A percentile compares a stretch with the other conserved stretches of the same genome.
phyloP scores from a whole-genome alignment of 2,888 invertebrate genomes.

The Heliconius charithonia region DNA sequence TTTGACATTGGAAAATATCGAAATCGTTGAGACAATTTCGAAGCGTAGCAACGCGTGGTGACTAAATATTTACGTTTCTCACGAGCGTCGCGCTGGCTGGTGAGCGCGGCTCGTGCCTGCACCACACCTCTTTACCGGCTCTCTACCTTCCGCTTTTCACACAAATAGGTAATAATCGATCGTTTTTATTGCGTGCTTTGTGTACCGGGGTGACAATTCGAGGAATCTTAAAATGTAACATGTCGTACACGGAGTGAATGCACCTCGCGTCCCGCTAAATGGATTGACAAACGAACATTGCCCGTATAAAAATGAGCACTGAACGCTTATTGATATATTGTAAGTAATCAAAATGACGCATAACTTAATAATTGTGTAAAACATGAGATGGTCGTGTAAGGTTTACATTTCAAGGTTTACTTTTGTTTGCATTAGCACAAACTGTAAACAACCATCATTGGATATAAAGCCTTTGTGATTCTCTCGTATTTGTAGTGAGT shows the following conservation, averaged over 20 bases:
- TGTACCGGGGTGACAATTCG: slow-evolving; percentile 73
- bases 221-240: slow-evolving; percentile 71
- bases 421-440: slow-evolving; percentile 73
- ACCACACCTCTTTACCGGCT: slow-evolving; percentile 59
- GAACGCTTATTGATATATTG: slow-evolving; percentile 48
- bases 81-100: slow-evolving; percentile 65
- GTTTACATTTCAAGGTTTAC: slow-evolving; percentile 55
- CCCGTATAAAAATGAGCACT: slow-evolving; percentile 31
- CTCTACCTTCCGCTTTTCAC: slow-evolving; percentile 82
- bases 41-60: slow-evolving; percentile 68
- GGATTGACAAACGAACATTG: slow-evolving; percentile 63
- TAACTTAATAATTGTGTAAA: slow-evolving; percentile 51
- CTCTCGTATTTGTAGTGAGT: slow-evolving; percentile 71
- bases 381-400: slow-evolving; percentile 64
- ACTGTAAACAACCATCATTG: slow-evolving; percentile 74
- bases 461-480: slow-evolving; percentile 73
- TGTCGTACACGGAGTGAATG: slow-evolving; percentile 65
- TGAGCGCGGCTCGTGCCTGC: slow-evolving; percentile 71
- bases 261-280: slow-evolving; percentile 66
- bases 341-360: slow-evolving; percentile 50
- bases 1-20: slow-evolving; percentile 80
- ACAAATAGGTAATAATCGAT: slow-evolving; percentile 83
- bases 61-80: slow-evolving; percentile 82
- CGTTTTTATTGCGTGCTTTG: slow-evolving; percentile 78
- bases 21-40: slow-evolving; percentile 82